These are phyloP conservation scores for Andinoacara biseriatus DNA, from an alignment of 2,113 vertebrate genomes.

Conservation along the genomic window DNA sequence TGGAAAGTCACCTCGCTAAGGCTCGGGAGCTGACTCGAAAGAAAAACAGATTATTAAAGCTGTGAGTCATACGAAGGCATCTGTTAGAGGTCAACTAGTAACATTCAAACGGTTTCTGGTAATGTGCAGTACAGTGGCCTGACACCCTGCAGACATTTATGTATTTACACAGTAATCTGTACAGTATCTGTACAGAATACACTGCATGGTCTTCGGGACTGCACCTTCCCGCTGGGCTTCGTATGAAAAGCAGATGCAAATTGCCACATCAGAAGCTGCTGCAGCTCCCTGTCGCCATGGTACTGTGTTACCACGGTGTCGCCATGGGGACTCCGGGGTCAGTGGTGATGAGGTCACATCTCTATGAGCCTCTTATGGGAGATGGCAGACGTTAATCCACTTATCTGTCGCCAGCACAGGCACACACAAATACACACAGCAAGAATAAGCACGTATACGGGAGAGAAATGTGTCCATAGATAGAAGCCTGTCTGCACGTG, in stretches of 20 bases:
- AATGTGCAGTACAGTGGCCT: neutral
- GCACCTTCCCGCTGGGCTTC: slow-evolving; percentile 2
- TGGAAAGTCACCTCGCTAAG: too few species aligned
- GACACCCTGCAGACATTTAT: neutral
- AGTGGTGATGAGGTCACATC: slow-evolving; percentile 63
- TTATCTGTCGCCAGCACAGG: slow-evolving; percentile 48
- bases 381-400: slow-evolving; percentile 67
- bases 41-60: slow-evolving; percentile 22
- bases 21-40: slow-evolving; percentile 8
- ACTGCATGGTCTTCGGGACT: neutral
- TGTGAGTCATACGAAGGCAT: slow-evolving; percentile 31
- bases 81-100: neutral
- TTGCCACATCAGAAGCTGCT: slow-evolving; percentile 31
- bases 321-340: slow-evolving; percentile 69
- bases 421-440: slow-evolving; percentile 19
- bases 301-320: slow-evolving; percentile 62
- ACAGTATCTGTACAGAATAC: neutral
- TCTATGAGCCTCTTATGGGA: slow-evolving; percentile 59
- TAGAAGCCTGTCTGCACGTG: neutral
- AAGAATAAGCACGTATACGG: neutral
- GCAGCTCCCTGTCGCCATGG: slow-evolving; percentile 56
- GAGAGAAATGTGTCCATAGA: neutral
- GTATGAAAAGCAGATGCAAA: slow-evolving; percentile 68
- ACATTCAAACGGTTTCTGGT: neutral
- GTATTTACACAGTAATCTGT: neutral